Evolutionary conservation across 1,140 invertebrate genomes (phyloP).

Genomic region (Heterodera schachtii): DNA sequence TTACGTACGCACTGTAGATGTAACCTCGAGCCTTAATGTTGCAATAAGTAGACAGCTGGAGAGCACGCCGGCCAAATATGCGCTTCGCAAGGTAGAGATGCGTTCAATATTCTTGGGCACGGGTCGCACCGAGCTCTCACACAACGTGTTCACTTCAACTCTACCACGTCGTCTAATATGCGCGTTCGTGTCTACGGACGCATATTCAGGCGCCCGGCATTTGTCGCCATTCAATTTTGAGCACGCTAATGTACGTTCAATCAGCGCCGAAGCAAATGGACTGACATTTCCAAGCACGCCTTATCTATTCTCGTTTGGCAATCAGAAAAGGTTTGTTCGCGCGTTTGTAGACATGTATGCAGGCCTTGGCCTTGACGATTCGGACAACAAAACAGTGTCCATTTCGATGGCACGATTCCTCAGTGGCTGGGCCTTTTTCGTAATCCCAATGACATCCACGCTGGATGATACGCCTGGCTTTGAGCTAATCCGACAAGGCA

Average conservation of each 20-base stretch:
- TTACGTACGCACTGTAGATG: conserved; percentile 28
- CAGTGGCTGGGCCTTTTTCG: conserved; percentile 41
- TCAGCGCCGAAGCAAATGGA: conserved; percentile 33
- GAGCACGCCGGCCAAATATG: conserved; percentile 25
- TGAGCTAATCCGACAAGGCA: conserved; percentile 38
- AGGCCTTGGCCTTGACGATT: conserved; percentile 5
- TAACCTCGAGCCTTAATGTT: conserved; percentile 26
- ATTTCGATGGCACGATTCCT: conserved; percentile 31
- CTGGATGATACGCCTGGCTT: conserved; percentile 32
- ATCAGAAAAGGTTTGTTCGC: conserved; percentile 20
- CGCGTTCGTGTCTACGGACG: conserved; percentile 8
- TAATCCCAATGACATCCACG: conserved; percentile 34
- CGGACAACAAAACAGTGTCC: conserved; percentile 33
- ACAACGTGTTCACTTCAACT: conserved; percentile 18
- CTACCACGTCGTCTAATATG: conserved; percentile 29
- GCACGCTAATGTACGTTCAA: conserved; percentile 28
- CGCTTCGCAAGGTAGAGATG: conserved; percentile 34
- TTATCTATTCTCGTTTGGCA: conserved; percentile 21
- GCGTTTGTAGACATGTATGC: conserved; percentile 43
- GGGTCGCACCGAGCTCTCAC: conserved; percentile 34
- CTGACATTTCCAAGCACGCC: conserved; percentile 28
- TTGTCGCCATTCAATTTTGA: conserved; percentile 37
- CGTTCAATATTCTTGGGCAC: conserved; percentile 16
- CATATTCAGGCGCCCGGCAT: conserved; percentile 17
- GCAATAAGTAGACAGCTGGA: conserved; percentile 35